Evolutionary conservation across 2,888 invertebrate species (phyloP).

Genomic region (Tetranychus truncatus): DNA sequence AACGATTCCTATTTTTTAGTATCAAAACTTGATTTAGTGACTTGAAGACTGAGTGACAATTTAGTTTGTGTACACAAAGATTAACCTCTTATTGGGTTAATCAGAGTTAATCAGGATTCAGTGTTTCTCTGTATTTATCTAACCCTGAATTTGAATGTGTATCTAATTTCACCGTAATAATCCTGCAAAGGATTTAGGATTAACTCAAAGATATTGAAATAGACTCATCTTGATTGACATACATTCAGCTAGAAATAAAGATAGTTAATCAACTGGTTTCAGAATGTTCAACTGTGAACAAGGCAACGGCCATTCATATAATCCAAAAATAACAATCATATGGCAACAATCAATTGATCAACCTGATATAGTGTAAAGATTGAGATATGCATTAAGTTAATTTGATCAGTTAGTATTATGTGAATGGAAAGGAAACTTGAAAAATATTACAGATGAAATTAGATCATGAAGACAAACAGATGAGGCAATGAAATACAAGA

Average conservation of each 20-base stretch:
- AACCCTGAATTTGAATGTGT: not conserved
- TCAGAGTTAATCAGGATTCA: too few species aligned
- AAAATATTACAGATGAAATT: not conserved
- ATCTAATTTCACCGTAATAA: not conserved
- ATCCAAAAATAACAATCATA: not conserved
- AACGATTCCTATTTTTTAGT: too few species aligned
- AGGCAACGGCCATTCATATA: too few species aligned
- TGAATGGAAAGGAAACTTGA: not conserved
- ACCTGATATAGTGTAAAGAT: not conserved
- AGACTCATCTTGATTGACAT: not conserved
- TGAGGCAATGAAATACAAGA: not conserved
- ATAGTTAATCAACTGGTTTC: not conserved
- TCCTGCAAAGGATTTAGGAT: too few species aligned
- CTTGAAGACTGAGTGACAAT: too few species aligned
- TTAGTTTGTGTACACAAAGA: too few species aligned
- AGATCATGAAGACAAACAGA: not conserved
- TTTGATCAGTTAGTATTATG: not conserved
- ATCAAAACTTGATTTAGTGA: too few species aligned
- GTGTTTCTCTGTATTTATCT: not conserved
- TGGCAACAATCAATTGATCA: not conserved
- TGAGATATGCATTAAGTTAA: not conserved
- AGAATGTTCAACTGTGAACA: not conserved
- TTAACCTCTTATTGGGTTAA: too few species aligned
- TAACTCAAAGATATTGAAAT: too few species aligned
- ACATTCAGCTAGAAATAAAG: not conserved